Percentiles rank a stretch among this genome's conserved stretches.
Evolutionary conservation across 1,140 invertebrate genomes (phyloP).

Genomic region (Dreissena polymorpha): DNA sequence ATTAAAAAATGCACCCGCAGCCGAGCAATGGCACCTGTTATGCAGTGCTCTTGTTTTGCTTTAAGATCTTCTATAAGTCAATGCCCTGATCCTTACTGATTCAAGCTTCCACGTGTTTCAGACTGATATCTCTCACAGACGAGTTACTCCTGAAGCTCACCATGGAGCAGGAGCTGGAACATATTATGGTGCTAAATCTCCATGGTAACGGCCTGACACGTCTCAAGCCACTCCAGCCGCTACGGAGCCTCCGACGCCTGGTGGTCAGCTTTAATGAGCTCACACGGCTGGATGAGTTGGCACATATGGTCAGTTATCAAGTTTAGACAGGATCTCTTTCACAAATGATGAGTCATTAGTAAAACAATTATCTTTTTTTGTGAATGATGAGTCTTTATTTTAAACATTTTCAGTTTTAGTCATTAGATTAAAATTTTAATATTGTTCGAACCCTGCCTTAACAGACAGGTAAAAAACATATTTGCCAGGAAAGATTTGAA

Average conservation of each 20-base stretch:
- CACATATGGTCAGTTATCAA: constrained; percentile 71
- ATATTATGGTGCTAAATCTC: constrained; percentile 76
- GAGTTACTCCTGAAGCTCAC: constrained; percentile 70
- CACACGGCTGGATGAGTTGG: constrained; percentile 74
- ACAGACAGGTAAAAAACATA: no score
- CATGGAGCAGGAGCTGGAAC: constrained; percentile 59
- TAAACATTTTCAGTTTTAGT: no score
- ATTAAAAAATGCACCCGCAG: no score
- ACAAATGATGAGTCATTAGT: no score
- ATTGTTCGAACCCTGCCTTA: no score
- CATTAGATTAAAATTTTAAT: no score
- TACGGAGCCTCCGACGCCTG: constrained; percentile 70
- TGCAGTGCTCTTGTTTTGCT: no score
- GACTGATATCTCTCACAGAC: constrained; percentile 72
- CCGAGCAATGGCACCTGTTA: no score
- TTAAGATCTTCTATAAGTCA: no score
- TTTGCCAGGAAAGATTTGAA: no score
- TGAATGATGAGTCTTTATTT: not conserved
- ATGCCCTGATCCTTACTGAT: no score
- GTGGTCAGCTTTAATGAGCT: constrained; percentile 78
- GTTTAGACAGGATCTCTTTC: not conserved
- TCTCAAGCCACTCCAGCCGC: constrained; percentile 69
- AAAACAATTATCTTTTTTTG: not conserved
- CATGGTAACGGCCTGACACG: constrained; percentile 77
- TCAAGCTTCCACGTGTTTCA: constrained; percentile 41